Evolutionary conservation across 1,140 invertebrate species (phyloP).

Genomic region (Diorhabda carinulata): DNA sequence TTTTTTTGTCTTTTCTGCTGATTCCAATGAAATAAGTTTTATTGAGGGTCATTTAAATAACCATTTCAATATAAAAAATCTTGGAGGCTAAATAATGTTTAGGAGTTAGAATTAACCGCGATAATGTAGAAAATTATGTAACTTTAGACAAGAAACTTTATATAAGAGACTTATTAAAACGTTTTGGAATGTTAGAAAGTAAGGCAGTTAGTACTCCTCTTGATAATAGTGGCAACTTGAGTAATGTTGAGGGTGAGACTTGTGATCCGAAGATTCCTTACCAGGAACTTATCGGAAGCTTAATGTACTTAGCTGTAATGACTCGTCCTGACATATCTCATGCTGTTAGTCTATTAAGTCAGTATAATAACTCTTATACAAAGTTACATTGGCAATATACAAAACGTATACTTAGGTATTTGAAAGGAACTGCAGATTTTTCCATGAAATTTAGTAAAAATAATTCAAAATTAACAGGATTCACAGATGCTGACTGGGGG

Average conservation of each 20-base stretch:
- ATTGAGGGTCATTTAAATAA: slow-evolving; percentile 28
- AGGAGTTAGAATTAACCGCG: slow-evolving; percentile 25
- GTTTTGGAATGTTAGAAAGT: slow-evolving; percentile 14
- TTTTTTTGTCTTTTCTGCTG: slow-evolving; percentile 42
- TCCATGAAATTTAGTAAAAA: slow-evolving; percentile 15
- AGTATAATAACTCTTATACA: slow-evolving; percentile 41
- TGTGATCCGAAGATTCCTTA: too few relatives aligned
- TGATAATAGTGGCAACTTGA: slow-evolving; percentile 17
- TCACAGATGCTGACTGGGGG: slow-evolving; percentile 48
- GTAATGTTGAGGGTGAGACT: slow-evolving; percentile 21
- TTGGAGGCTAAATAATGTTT: slow-evolving; percentile 30
- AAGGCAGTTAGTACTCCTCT: slow-evolving; percentile 13
- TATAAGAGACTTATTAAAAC: slow-evolving; percentile 16
- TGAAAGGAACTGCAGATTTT: slow-evolving; percentile 43
- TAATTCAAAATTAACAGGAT: slow-evolving; percentile 35
- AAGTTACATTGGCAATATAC: slow-evolving; percentile 47
- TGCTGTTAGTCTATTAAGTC: slow-evolving; percentile 41
- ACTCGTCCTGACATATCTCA: slow-evolving; percentile 49
- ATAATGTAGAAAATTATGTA: slow-evolving; percentile 8
- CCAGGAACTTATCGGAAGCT: slow-evolving; percentile 42
- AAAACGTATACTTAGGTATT: slow-evolving; percentile 48
- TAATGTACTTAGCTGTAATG: slow-evolving; percentile 48
- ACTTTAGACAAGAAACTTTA: slow-evolving; percentile 22
- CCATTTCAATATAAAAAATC: slow-evolving; percentile 36
- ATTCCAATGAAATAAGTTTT: slow-evolving; percentile 24